Evolutionary conservation across 2,888 invertebrate species (phyloP).

Genomic region (Drosophila limbata): DNA sequence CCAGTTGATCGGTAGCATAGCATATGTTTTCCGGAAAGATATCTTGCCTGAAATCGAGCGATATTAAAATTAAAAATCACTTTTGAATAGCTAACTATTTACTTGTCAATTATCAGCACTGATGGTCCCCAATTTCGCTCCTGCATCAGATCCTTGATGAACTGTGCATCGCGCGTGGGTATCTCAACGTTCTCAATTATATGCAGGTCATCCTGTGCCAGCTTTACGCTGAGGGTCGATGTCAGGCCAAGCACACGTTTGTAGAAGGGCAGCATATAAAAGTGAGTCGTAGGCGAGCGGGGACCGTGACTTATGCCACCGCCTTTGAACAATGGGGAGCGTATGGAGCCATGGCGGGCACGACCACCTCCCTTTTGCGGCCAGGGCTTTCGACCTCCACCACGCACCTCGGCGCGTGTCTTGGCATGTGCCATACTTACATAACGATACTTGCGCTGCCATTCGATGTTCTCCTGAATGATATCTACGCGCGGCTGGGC

Average conservation of each 20-base stretch:
- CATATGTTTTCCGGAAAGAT: slow-evolving; percentile 95
- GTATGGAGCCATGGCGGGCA: slow-evolving; percentile 96
- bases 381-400: slow-evolving; percentile 98
- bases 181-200: slow-evolving; percentile 94
- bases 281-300: slow-evolving; percentile 94
- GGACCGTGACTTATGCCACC: slow-evolving; percentile 97
- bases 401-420: slow-evolving; percentile 93
- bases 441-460: slow-evolving; percentile 93
- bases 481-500: slow-evolving; percentile 93
- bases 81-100: slow-evolving; percentile 83
- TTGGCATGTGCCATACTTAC: slow-evolving; percentile 93
- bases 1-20: slow-evolving; percentile 91
- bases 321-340: slow-evolving; percentile 93
- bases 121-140: slow-evolving; percentile 98
- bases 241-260: slow-evolving; percentile 92
- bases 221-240: slow-evolving; percentile 93
- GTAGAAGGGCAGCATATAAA: slow-evolving; percentile 96
- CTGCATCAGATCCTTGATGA: slow-evolving; percentile 92
- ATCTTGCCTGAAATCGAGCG: slow-evolving; percentile 89
- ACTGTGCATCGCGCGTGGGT: slow-evolving; percentile 92
- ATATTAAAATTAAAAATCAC: not conserved
- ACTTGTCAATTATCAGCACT: slow-evolving; percentile 96
- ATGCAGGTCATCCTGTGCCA: slow-evolving; percentile 98
- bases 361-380: slow-evolving; percentile 97
- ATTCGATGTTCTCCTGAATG: slow-evolving; percentile 93